These are phyloP conservation scores for Homalodisca vitripennis DNA, from an alignment of 1,140 invertebrate species.

Conservation along the genomic window DNA sequence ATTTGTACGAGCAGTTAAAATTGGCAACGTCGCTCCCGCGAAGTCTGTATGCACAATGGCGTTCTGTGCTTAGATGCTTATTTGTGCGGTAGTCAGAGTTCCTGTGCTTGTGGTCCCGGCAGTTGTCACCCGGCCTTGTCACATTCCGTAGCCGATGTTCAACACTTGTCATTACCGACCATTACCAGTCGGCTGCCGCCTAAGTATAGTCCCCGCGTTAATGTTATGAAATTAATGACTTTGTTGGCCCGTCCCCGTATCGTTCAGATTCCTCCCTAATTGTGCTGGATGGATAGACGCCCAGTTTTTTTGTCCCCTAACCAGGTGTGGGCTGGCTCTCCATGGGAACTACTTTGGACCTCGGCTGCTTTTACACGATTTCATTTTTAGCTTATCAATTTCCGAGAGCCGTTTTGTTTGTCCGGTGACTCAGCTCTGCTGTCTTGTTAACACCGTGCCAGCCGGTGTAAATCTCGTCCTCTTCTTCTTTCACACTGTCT, in stretches of 20 bases:
- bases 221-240: conserved; percentile 25
- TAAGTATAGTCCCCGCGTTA: conserved; percentile 16
- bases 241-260: conserved; percentile 10
- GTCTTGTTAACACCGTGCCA: not conserved
- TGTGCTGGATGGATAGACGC: not conserved
- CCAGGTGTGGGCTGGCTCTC: conserved; percentile 4
- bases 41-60: too few relatives aligned
- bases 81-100: not conserved
- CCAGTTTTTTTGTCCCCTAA: conserved; percentile 20
- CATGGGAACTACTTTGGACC: conserved; percentile 23
- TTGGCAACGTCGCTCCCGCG: not conserved
- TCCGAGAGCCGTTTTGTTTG: not conserved
- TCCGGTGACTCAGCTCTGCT: not conserved
- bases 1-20: not conserved
- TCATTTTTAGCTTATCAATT: conserved; percentile 28
- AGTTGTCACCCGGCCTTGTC: not conserved
- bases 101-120: not conserved
- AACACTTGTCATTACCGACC: conserved; percentile 5
- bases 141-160: not conserved
- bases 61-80: too few relatives aligned
- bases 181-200: not conserved
- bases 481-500: too few relatives aligned
- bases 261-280: conserved; percentile 18
- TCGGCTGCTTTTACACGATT: conserved; percentile 19
- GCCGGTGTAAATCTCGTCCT: too few relatives aligned